Evolutionary conservation across 92 coral and sea anemone genomes (phyloP).

Genomic region (Montipora capitata): DNA sequence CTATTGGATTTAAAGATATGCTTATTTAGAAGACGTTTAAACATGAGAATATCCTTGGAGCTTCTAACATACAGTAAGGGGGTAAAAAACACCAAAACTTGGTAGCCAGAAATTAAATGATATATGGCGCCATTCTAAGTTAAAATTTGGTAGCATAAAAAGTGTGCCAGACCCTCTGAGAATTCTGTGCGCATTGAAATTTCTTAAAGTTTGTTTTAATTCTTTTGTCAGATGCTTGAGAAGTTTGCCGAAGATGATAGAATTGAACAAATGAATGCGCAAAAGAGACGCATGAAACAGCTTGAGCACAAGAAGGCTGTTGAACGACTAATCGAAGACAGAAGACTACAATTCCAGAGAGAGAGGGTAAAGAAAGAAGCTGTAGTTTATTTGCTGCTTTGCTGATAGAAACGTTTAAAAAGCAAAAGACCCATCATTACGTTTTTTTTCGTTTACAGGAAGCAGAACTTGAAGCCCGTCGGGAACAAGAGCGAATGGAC

Average conservation of each 20-base stretch:
- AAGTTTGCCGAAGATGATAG: conserved; percentile 99
- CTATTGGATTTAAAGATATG: too few relatives aligned
- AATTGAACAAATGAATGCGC: conserved; percentile 99
- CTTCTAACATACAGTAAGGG: too few relatives aligned
- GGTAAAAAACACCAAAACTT: too few relatives aligned
- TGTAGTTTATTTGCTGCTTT: too few relatives aligned
- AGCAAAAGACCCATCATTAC: background rate
- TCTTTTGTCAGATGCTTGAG: conserved; percentile 87
- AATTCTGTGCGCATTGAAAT: background rate
- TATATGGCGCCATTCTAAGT: too few relatives aligned
- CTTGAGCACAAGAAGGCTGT: conserved; percentile 97
- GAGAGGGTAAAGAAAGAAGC: conserved; percentile 79
- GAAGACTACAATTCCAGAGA: conserved; percentile 91
- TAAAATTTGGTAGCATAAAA: too few relatives aligned
- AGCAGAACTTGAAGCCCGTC: conserved; percentile 96
- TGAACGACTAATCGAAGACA: conserved; percentile 90
- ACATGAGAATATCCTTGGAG: too few relatives aligned
- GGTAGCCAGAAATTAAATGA: too few relatives aligned
- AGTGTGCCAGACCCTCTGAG: too few relatives aligned
- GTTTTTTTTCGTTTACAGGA: conserved; percentile 68
- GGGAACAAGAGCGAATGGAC: conserved; percentile 97
- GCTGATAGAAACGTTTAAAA: background rate
- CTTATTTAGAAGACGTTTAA: too few relatives aligned
- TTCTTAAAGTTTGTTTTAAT: background rate
- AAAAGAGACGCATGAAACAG: conserved; percentile 94